Evolutionary conservation across 2,888 invertebrate genomes (phyloP).

Genomic region (Synanthedon vespiformis): DNA sequence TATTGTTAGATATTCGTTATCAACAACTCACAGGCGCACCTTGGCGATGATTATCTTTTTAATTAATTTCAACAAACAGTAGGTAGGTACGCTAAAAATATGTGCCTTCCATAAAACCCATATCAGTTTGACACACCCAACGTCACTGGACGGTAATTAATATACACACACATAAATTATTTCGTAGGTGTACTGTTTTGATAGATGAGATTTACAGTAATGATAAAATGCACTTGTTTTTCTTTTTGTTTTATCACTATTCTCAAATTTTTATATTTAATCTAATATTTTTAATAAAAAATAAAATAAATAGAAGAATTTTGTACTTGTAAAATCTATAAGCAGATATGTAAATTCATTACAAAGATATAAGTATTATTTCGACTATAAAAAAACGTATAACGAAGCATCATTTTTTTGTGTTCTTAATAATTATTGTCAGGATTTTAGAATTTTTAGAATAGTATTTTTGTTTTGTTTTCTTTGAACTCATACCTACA

Average conservation of each 20-base stretch:
- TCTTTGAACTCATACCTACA: too few relatives aligned
- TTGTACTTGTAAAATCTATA: too few relatives aligned
- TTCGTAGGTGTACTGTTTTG: background rate
- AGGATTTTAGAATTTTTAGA: too few relatives aligned
- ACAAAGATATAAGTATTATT: too few relatives aligned
- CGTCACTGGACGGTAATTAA: slow-evolving; percentile 11
- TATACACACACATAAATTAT: background rate
- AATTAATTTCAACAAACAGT: slow-evolving; percentile 44
- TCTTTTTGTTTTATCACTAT: slow-evolving; percentile 1
- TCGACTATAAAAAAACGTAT: too few relatives aligned
- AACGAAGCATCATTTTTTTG: too few relatives aligned
- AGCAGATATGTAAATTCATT: too few relatives aligned
- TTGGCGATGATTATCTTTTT: slow-evolving; percentile 37
- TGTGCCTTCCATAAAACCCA: slow-evolving; percentile 17
- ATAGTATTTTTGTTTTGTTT: too few relatives aligned
- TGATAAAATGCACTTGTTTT: background rate
- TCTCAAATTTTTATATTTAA: too few relatives aligned
- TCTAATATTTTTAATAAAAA: too few relatives aligned
- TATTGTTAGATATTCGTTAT: slow-evolving; percentile 2
- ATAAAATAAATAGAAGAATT: too few relatives aligned
- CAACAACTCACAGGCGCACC: slow-evolving; percentile 29
- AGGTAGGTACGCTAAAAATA: slow-evolving; percentile 2
- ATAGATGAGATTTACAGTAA: background rate
- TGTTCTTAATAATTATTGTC: too few relatives aligned
- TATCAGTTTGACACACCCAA: slow-evolving; percentile 25